Percentiles rank a stretch among this genome's conserved stretches.
Evolutionary conservation across 1,140 invertebrate genomes (phyloP).

Genomic region (Drosophila punjabiensis): DNA sequence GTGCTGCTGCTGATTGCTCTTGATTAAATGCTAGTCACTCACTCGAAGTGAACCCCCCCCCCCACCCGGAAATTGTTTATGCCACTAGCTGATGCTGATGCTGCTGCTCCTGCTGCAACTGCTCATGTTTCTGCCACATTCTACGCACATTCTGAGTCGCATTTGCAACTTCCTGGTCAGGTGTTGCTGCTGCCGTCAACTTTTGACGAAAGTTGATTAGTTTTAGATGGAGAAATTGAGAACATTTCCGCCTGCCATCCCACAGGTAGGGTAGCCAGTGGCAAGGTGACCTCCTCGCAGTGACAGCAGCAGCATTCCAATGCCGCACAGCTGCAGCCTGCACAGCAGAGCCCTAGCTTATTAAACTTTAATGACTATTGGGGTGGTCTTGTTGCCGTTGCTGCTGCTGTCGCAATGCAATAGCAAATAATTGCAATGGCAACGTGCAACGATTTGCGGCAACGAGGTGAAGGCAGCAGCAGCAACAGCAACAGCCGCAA

Average conservation of each 20-base stretch:
- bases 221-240: slow-evolving; percentile 34
- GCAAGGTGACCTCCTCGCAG: slow-evolving; percentile 29
- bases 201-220: slow-evolving; percentile 57
- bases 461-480: slow-evolving; percentile 79
- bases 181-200: slow-evolving; percentile 46
- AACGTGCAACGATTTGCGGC: slow-evolving; percentile 81
- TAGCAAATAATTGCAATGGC: slow-evolving; percentile 73
- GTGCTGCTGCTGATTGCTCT: slow-evolving; percentile 71
- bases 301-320: slow-evolving; percentile 55
- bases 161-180: slow-evolving; percentile 51
- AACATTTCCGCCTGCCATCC: slow-evolving; percentile 35
- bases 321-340: slow-evolving; percentile 20
- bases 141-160: slow-evolving; percentile 55
- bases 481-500: slow-evolving; percentile 25
- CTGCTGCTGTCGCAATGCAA: slow-evolving; percentile 47
- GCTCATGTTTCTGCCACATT: slow-evolving; percentile 22
- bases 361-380: slow-evolving; percentile 74
- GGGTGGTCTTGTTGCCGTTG: slow-evolving; percentile 66
- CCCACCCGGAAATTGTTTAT: slow-evolving; percentile 75
- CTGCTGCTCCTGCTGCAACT: slow-evolving; percentile 4
- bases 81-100: slow-evolving; percentile 65
- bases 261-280: slow-evolving; percentile 9
- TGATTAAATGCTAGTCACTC: slow-evolving; percentile 81
- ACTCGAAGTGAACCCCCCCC: slow-evolving; percentile 67
- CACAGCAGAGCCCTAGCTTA: slow-evolving; percentile 61